A percentile compares a stretch with the other conserved stretches of the same genome.
Conservation (phyloP, 2,113 vertebrate species). For the Nothoprocta pentlandii region DNA sequence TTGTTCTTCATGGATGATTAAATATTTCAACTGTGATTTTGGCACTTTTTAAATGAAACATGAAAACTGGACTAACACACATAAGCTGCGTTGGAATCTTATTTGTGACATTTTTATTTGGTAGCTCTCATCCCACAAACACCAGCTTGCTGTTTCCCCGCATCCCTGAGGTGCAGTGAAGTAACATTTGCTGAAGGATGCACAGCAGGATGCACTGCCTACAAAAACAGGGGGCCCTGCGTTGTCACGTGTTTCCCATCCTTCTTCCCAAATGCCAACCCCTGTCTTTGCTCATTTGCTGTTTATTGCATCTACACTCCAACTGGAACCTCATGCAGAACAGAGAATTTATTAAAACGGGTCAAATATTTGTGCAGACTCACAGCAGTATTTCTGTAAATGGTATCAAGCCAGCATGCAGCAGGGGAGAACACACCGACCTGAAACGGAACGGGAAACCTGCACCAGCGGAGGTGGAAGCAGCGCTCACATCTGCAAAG, state of each 20-base stretch:
- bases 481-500: background rate
- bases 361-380: constrained; percentile 13
- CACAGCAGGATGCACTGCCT: background rate
- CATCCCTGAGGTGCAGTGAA: background rate
- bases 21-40: background rate
- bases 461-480: background rate
- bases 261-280: background rate
- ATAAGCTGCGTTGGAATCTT: background rate
- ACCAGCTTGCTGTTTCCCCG: background rate
- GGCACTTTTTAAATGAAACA: background rate
- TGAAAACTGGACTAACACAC: background rate
- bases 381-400: background rate
- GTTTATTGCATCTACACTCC: background rate
- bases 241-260: background rate
- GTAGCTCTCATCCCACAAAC: background rate
- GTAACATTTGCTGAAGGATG: background rate
- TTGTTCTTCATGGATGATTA: background rate
- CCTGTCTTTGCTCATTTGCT: background rate
- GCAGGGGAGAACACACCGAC: background rate
- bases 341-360: background rate
- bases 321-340: background rate
- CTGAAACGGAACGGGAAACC: background rate
- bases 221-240: background rate
- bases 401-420: background rate
- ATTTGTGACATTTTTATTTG: background rate